Evolutionary conservation across 2,888 invertebrate species (phyloP).

Genomic region (Mongoloraphidia duomilia): DNA sequence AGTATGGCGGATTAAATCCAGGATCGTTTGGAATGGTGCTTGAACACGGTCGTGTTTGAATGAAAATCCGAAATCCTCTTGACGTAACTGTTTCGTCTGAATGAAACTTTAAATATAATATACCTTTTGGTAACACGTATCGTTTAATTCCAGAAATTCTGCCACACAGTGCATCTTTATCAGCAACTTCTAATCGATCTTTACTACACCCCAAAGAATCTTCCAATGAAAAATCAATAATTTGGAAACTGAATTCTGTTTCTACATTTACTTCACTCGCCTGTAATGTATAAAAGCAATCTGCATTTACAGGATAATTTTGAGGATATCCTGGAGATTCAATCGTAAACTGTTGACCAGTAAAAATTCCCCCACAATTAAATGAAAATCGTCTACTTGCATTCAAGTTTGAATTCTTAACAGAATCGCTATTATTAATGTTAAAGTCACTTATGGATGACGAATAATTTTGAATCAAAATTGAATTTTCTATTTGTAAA

Average conservation of each 20-base stretch:
- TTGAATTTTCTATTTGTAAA: no score
- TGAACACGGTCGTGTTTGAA: slow-evolving; percentile 30
- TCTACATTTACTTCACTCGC: slow-evolving; percentile 32
- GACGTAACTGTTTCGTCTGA: slow-evolving; percentile 24
- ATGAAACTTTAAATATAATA: slow-evolving; percentile 32
- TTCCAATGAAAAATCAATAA: slow-evolving; percentile 38
- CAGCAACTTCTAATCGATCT: slow-evolving; percentile 36
- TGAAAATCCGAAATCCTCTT: slow-evolving; percentile 35
- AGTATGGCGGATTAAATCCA: no score
- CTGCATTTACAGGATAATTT: slow-evolving; percentile 28
- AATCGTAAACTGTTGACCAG: slow-evolving; percentile 32
- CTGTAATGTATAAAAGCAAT: slow-evolving; percentile 36
- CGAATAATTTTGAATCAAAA: no score
- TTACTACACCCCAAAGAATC: slow-evolving; percentile 33
- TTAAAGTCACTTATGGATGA: no score
- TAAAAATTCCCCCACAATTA: slow-evolving; percentile 13
- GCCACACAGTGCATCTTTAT: slow-evolving; percentile 36
- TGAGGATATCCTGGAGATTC: slow-evolving; percentile 38
- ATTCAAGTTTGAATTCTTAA: no score
- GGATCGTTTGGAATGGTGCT: no score
- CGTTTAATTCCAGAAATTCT: slow-evolving; percentile 30
- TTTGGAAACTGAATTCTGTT: slow-evolving; percentile 36
- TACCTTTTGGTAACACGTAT: slow-evolving; percentile 33
- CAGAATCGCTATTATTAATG: no score
- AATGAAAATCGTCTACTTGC: background rate